Conservation (phyloP, 2,888 invertebrate species). For the Ornithoptera alexandrae region DNA sequence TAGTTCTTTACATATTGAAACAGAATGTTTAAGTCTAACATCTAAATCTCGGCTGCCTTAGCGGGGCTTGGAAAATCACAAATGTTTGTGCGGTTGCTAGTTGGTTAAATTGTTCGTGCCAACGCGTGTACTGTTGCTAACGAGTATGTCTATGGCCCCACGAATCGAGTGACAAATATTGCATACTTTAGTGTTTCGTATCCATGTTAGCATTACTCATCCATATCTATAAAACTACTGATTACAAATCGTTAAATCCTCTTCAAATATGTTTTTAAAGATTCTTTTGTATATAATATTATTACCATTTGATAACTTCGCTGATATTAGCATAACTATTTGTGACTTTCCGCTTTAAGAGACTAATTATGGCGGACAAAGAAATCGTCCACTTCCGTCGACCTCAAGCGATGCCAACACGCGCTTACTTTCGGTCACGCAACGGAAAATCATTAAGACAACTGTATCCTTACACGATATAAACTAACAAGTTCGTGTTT, state of each 20-base stretch:
- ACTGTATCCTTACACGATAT: conserved; percentile 23
- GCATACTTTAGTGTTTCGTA: background rate
- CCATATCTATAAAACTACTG: background rate
- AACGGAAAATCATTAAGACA: conserved; percentile 40
- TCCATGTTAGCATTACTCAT: background rate
- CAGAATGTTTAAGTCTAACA: background rate
- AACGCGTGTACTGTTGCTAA: background rate
- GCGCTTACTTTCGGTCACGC: conserved; percentile 56
- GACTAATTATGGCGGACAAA: conserved; percentile 54
- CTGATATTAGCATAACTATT: conserved; percentile 14
- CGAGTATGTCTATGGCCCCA: background rate
- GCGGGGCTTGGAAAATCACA: background rate
- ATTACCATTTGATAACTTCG: background rate
- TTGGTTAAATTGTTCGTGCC: background rate
- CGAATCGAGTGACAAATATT: background rate
- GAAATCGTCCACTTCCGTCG: conserved; percentile 71
- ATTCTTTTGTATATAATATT: background rate
- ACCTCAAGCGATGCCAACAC: conserved; percentile 51
- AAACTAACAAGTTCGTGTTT: conserved; percentile 8
- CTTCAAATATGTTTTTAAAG: background rate
- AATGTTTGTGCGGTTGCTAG: background rate
- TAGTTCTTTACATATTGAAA: background rate
- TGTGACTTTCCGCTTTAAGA: conserved; percentile 35
- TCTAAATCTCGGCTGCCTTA: background rate
- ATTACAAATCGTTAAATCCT: background rate